Evolutionary conservation across 2,113 vertebrate genomes (phyloP).

Genomic region (Antennarius striatus): DNA sequence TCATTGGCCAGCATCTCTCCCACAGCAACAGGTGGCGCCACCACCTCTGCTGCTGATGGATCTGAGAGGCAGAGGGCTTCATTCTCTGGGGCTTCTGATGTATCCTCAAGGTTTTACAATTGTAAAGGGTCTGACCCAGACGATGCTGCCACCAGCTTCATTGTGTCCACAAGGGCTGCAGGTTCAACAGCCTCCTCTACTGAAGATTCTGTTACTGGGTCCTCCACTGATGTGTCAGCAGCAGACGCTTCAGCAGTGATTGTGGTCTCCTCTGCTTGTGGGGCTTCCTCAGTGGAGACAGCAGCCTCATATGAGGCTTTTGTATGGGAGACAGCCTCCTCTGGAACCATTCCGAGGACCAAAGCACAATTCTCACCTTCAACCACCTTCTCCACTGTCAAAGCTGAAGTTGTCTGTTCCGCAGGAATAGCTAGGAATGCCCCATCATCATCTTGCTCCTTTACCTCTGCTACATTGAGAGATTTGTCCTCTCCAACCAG

Average conservation of each 20-base stretch:
- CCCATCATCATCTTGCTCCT: conserved; percentile 1
- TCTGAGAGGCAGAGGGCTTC: conserved; percentile 43
- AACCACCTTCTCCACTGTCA: background rate
- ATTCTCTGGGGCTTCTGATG: background rate
- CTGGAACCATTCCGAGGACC: background rate
- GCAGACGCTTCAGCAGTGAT: background rate
- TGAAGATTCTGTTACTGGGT: background rate
- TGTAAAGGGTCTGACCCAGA: conserved; percentile 9
- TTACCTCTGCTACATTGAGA: conserved; percentile 1
- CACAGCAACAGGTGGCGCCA: conserved; percentile 29
- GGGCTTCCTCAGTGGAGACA: conserved; percentile 2
- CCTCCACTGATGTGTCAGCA: conserved; percentile 32
- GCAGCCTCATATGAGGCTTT: conserved; percentile 12
- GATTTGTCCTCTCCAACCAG: conserved; percentile 22
- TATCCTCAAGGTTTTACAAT: conserved; percentile 30
- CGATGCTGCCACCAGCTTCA: conserved; percentile 47
- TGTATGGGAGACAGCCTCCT: conserved; percentile 2
- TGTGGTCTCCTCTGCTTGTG: background rate
- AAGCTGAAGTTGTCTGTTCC: conserved; percentile 1
- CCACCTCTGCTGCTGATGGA: conserved; percentile 23
- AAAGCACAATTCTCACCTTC: conserved; percentile 17
- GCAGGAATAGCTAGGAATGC: background rate
- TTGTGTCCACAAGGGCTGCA: background rate
- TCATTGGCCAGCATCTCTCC: conserved; percentile 13
- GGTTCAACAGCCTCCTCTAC: conserved; percentile 1